These are phyloP conservation scores for Marronus borbonicus DNA, from an alignment of 2,888 invertebrate genomes.

Conservation along the genomic window DNA sequence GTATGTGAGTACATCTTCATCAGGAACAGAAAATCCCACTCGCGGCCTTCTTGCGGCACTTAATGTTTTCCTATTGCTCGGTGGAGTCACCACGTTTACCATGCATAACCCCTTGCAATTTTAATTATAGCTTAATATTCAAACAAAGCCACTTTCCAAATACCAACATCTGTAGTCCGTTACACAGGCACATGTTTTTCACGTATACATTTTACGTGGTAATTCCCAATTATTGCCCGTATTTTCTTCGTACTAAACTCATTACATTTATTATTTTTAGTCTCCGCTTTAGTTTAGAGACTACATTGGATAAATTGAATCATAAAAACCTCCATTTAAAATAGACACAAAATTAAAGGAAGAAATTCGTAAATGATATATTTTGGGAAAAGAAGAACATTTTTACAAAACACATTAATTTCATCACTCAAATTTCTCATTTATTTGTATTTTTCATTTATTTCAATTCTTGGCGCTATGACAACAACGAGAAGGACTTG, in stretches of 20 bases:
- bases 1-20: constrained; percentile 51
- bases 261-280: background rate
- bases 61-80: constrained; percentile 44
- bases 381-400: too few relatives aligned
- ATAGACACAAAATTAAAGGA: too few relatives aligned
- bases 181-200: background rate
- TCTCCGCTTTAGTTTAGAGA: too few relatives aligned
- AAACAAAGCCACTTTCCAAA: constrained; percentile 12
- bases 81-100: constrained; percentile 5
- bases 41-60: constrained; percentile 33
- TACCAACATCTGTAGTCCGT: background rate
- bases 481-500: too few relatives aligned
- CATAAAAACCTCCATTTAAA: too few relatives aligned
- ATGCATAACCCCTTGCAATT: background rate
- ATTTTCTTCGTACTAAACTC: background rate
- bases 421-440: too few relatives aligned
- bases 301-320: too few relatives aligned
- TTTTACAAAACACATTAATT: too few relatives aligned
- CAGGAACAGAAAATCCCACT: constrained; percentile 45
- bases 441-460: too few relatives aligned
- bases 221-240: background rate
- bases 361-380: too few relatives aligned
- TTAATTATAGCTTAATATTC: constrained; percentile 29
- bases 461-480: too few relatives aligned
- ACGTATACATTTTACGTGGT: background rate